Evolutionary conservation across 2,888 invertebrate genomes (phyloP), one percentile per base, ranked within the genome.

Genomic region (Andrena marginata): DNA sequence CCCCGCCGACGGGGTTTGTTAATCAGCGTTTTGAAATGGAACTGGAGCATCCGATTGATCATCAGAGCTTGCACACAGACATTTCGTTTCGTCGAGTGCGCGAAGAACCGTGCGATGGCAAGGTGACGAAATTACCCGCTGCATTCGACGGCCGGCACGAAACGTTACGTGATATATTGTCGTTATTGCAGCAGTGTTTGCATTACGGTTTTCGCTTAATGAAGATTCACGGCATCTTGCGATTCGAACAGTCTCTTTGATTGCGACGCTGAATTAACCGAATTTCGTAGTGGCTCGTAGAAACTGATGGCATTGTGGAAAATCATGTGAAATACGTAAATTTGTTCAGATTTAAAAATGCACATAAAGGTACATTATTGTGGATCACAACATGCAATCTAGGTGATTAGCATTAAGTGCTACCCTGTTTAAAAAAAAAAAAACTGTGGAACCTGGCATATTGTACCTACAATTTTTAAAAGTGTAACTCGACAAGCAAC

Each of bases 171-270:
- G 23, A 56, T 56, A 56, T 56, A 56, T 56, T 56, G 54, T 56
- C 54, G 54, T 56, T 56, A 56, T 56, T 56, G 54, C 54, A 56
- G 54, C 54, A 56, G 26, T 23, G 54, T 56, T 56, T 56, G 54
- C 54, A 23, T 20, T 56, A 56, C 54, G 54, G 54, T 56, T 56
- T 56, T 20, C 23, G 54, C 54, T 56, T 56, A 56, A 56, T 56
- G 54, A 56, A 56, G 54, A 56, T 56, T 56, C 54, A 56, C 54
- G 23, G 54, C 4, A 23, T 23, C 54, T 20, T 56, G 54, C 4
- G 54, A 26, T 56, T 56, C 8, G 54, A 56, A 56, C 13, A 56
- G 54, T 56, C 54, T 56, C 54, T 56, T 56, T 56, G 54, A 56
- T 56, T 56, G 54, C 54, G 54, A 56, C 54, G 23, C 4, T 3